Conservation (phyloP, 2,888 invertebrate genomes). For the Catocala fraxini region DNA sequence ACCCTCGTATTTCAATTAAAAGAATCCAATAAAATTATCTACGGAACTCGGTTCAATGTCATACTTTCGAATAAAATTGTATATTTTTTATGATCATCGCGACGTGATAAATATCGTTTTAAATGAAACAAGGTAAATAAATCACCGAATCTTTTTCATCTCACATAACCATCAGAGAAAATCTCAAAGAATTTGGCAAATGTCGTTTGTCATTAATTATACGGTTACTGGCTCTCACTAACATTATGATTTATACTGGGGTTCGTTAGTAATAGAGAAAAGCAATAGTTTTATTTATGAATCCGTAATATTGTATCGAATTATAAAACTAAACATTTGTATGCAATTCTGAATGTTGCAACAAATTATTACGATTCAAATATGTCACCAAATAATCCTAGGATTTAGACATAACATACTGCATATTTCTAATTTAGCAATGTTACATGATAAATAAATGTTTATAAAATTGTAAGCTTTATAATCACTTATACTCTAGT, state of each 20-base stretch:
- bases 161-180: conserved; percentile 29
- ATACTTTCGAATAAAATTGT: conserved; percentile 12
- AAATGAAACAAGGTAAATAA: conserved; percentile 46
- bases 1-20: conserved; percentile 24
- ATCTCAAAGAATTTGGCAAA: conserved; percentile 46
- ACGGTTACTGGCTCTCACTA: conserved; percentile 28
- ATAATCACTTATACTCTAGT: too few species aligned
- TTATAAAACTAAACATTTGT: background rate
- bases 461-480: too few species aligned
- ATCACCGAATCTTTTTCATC: conserved; percentile 43
- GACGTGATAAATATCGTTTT: conserved; percentile 49
- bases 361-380: too few species aligned
- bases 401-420: background rate
- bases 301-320: background rate
- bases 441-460: too few species aligned
- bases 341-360: too few species aligned
- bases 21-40: conserved; percentile 14
- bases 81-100: conserved; percentile 18
- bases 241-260: conserved; percentile 21
- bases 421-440: background rate
- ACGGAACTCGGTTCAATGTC: conserved; percentile 11
- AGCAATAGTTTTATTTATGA: conserved; percentile 7
- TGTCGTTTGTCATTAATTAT: conserved; percentile 45
- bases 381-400: too few species aligned
- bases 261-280: background rate